phyloP scores from a whole-genome alignment of 2,113 vertebrate genomes.

The Nannobrachium achirus region DNA sequence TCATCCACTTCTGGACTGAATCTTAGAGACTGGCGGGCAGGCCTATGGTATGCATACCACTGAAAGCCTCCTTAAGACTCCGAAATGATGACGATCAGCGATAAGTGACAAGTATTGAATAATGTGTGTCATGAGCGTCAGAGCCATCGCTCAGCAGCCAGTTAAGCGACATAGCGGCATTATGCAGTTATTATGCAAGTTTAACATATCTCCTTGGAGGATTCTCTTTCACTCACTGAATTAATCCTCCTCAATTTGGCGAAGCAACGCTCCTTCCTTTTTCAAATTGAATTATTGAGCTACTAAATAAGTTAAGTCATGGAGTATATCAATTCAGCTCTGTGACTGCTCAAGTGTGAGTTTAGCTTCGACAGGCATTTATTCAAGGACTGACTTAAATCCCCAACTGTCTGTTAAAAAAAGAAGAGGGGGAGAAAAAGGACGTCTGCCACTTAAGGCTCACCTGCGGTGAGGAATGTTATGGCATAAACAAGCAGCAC shows the following conservation, averaged over 20 bases:
- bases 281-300: not conserved
- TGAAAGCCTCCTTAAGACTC: not conserved
- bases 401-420: not conserved
- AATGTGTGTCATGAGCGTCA: no score
- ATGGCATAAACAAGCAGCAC: not conserved
- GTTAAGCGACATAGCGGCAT: no score
- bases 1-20: no score
- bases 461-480: not conserved
- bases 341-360: not conserved
- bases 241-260: not conserved
- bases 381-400: constrained; percentile 10
- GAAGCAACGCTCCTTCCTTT: not conserved
- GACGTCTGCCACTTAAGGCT: not conserved
- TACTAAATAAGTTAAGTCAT: not conserved
- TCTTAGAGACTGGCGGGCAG: no score
- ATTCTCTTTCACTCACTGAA: no score
- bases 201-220: no score
- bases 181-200: no score
- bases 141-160: no score
- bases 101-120: no score
- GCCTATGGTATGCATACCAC: no score
- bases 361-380: not conserved
- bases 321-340: not conserved
- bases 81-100: no score
- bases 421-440: not conserved